phyloP scores from a whole-genome alignment of 1,140 invertebrate genomes.

The Oscheius sp. region DNA sequence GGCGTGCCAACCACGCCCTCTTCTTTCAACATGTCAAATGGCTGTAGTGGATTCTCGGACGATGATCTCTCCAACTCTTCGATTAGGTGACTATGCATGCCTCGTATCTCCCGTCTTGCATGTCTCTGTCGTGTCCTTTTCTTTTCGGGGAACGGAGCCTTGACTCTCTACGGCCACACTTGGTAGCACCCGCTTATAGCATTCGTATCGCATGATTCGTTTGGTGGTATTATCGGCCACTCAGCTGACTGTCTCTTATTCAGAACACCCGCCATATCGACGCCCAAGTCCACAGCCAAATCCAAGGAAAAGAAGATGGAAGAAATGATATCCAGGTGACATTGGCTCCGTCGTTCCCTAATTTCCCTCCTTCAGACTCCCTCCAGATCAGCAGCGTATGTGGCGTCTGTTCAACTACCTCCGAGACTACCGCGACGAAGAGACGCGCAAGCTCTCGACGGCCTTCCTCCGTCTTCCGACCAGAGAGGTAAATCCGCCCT shows the following conservation, averaged over 20 bases:
- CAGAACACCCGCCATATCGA: background rate
- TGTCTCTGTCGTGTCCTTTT: background rate
- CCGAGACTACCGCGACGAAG: slow-evolving; percentile 71
- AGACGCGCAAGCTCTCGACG: slow-evolving; percentile 64
- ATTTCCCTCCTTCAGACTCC: background rate
- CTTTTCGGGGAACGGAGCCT: too few relatives aligned
- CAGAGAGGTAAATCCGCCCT: slow-evolving; percentile 70
- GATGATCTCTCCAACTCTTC: slow-evolving; percentile 13
- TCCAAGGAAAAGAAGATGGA: slow-evolving; percentile 1
- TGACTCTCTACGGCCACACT: background rate
- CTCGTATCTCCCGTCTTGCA: background rate
- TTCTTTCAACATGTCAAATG: background rate
- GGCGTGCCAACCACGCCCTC: background rate
- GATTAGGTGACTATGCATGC: slow-evolving; percentile 3
- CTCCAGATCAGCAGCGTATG: slow-evolving; percentile 25
- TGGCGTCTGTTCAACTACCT: slow-evolving; percentile 72
- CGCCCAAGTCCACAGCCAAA: background rate
- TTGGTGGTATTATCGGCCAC: too few relatives aligned
- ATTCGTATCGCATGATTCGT: too few relatives aligned
- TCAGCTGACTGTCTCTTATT: background rate
- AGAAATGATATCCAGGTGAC: background rate
- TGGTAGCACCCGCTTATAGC: background rate
- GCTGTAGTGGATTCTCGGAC: background rate
- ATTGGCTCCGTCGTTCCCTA: background rate
- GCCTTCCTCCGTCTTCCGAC: slow-evolving; percentile 72